phyloP scores from a whole-genome alignment of 2,113 vertebrate species.

The Arothron firmamentum region DNA sequence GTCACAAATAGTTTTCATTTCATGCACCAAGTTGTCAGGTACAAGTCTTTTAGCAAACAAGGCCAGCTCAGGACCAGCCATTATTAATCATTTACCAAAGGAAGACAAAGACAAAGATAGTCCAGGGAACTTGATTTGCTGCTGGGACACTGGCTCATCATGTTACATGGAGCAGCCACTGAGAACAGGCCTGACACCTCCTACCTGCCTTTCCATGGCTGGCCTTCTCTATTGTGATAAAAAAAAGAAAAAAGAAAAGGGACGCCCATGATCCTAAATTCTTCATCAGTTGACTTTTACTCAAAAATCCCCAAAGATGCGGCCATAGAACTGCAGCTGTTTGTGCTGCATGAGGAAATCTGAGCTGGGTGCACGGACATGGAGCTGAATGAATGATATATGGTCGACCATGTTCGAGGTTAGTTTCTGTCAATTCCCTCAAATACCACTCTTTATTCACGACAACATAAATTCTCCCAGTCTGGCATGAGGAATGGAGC shows the following conservation, averaged over 20 bases:
- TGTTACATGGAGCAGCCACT: slow-evolving; percentile 55
- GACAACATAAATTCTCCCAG: slow-evolving; percentile 54
- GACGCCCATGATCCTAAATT: slow-evolving; percentile 6
- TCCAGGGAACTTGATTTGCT: slow-evolving; percentile 53
- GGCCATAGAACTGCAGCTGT: slow-evolving; percentile 32
- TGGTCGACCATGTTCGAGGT: slow-evolving; percentile 45
- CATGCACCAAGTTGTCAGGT: slow-evolving; percentile 65
- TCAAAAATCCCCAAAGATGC: slow-evolving; percentile 11
- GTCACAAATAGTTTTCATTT: slow-evolving; percentile 46
- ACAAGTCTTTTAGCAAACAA: slow-evolving; percentile 75
- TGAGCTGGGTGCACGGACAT: slow-evolving; percentile 31
- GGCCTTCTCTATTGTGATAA: slow-evolving; percentile 44
- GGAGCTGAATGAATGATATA: slow-evolving; percentile 57
- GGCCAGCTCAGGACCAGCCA: slow-evolving; percentile 68
- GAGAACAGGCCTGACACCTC: slow-evolving; percentile 61
- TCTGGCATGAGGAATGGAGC: slow-evolving; percentile 66
- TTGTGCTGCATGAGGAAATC: slow-evolving; percentile 45
- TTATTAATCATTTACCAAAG: slow-evolving; percentile 75
- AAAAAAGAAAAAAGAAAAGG: no score
- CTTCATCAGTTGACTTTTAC: slow-evolving; percentile 25
- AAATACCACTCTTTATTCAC: slow-evolving; percentile 55
- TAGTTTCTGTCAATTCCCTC: slow-evolving; percentile 62
- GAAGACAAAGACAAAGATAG: slow-evolving; percentile 67
- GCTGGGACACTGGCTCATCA: slow-evolving; percentile 60
- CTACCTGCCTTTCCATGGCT: slow-evolving; percentile 43